Evolutionary conservation across 2,113 vertebrate genomes (phyloP), one percentile per base, ranked within the genome.

Genomic region (Ochotona princeps): DNA sequence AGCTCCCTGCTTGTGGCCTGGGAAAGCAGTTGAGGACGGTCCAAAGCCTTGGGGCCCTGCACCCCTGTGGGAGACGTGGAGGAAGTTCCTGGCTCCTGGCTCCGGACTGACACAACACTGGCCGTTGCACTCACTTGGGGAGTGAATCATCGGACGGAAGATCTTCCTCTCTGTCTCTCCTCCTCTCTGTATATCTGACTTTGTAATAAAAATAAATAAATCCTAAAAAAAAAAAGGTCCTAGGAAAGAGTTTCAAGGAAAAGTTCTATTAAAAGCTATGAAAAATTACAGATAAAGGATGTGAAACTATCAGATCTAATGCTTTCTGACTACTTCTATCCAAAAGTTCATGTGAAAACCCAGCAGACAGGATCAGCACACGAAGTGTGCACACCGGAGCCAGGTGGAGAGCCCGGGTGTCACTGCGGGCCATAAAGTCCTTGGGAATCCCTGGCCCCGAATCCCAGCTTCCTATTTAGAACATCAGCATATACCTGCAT

Each of bases 231-330:
- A 35, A 81, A 21, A 35, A 61, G 89, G 38, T 57, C 17, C n/a
- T 67, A 15, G 49, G 49, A 81, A 83, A 74, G 35, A 67, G 13
- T 57, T 89, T 87, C 35, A 82, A 78, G 47, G 81, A 74, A 84
- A 35, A 74, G 23, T 82, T 76, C 28, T 86, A 7, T 18, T 92
- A 93, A 90, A 92, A 94, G 14, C 17, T 78, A 14, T 30, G 3
- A 25, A 81, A 89, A 78, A 74, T 93, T 81, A 57, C 83, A 28
- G 25, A 89, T 44, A 90, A 87, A 93, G 89, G 89, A 67, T 9
- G 17, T 44, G 49, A 84, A 92, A 65, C 38, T 26, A 89, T 17
- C 60, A 11, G 2, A 69, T 70, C 81, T 54, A 7, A 44, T 57
- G n/a, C 28, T 92, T 95, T 87, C 73, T 70, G 84, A 72, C 60